Evolutionary conservation across 1,140 invertebrate species (phyloP), one percentile per base, ranked within the genome.

Genomic region (Temnothorax curvispinosus): DNA sequence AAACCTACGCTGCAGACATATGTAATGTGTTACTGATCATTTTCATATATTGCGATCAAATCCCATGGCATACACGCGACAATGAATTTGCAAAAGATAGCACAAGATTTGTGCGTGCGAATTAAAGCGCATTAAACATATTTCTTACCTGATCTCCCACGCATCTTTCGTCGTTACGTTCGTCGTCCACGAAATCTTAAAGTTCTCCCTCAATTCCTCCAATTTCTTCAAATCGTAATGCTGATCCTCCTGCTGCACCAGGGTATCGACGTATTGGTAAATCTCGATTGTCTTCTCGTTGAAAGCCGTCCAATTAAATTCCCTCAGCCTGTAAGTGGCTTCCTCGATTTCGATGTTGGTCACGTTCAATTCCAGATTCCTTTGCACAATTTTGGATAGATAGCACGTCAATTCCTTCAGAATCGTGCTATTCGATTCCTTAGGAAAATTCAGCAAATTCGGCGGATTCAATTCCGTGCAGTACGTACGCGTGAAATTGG

Each of bases 1-100:
- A 92, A 81, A 88, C 94, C 94, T 92, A 95, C 91, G 92, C 94
- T 94, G 92, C 90, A 94, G 91, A 94, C 90, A 91, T 77, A 92
- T 74, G 27, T 13, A 87, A 86, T 52, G 38, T 82, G 38, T 52
- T 18, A 15, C 0, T 13, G 21, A 62, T 86, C 27, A 21, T 62
- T 18, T 58, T 35, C 27, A 27, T 21, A 27, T 21, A 47, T 56
- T 56, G 8, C 21, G 3, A 56, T 44, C 2, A 62, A 60, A 62
- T n/a, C 38, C 9, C 27, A 21, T 27, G 41, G 3, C 6, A 21
- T 38, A 54, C n/a, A 3, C 2, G 35, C 44, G 13, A 27, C 21
- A 15, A 7, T 9, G 27, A 32, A n/a, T 44, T 27, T 27, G 0
- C 41, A 41, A 44, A 60, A 75, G 6, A 0, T 15, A 44, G 4